Conservation (phyloP, 2,888 invertebrate species). For the Amiota minor region DNA sequence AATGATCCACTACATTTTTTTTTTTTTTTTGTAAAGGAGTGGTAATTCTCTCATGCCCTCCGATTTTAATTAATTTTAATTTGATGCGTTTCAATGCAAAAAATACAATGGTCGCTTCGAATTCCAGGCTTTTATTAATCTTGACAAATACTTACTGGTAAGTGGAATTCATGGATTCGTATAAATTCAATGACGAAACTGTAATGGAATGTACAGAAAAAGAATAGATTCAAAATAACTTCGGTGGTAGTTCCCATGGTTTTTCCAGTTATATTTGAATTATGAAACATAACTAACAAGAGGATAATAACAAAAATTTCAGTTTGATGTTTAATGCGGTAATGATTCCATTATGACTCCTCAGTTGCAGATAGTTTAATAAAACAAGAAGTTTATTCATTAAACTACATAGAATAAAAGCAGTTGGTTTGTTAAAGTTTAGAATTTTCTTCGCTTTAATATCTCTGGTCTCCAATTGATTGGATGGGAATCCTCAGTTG, state of each 20-base stretch:
- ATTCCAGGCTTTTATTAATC: slow-evolving; percentile 93
- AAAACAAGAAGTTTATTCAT: background rate
- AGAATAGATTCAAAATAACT: slow-evolving; percentile 98
- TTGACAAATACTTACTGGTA: slow-evolving; percentile 90
- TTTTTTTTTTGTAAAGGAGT: slow-evolving; percentile 83
- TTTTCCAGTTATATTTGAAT: no score
- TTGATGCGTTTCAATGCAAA: slow-evolving; percentile 96
- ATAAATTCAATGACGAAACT: slow-evolving; percentile 98
- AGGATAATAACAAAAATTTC: no score
- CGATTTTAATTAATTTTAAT: slow-evolving; percentile 96
- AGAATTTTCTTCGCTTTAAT: slow-evolving; percentile 91
- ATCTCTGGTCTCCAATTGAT: slow-evolving; percentile 98
- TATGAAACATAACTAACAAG: no score
- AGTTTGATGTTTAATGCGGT: no score
- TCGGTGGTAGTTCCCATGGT: slow-evolving; percentile 80
- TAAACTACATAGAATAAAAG: background rate
- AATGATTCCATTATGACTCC: no score
- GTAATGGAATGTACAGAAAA: slow-evolving; percentile 95
- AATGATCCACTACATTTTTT: no score
- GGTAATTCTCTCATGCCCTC: slow-evolving; percentile 95
- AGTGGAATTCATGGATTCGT: slow-evolving; percentile 98
- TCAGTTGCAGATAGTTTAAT: background rate
- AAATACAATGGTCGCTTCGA: slow-evolving; percentile 97
- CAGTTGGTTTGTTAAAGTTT: slow-evolving; percentile 61
- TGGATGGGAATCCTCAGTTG: slow-evolving; percentile 96